Evolutionary conservation across 2,888 invertebrate genomes (phyloP).

Genomic region (Tinea trinotella): DNA sequence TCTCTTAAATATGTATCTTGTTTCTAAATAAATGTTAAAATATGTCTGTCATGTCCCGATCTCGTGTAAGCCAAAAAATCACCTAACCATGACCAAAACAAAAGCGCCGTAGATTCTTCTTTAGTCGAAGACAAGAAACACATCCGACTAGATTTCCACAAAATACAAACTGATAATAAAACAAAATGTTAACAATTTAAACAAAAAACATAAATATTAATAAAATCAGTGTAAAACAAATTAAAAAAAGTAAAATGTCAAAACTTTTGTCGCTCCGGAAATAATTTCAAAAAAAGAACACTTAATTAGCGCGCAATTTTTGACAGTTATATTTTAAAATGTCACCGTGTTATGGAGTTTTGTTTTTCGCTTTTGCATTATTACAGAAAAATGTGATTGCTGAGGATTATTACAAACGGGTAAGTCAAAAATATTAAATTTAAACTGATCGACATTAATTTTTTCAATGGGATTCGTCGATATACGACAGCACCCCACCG

Average conservation of each 20-base stretch:
- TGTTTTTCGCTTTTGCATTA: conserved; percentile 49
- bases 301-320: not conserved
- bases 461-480: too few species aligned
- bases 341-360: not conserved
- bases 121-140: conserved; percentile 63
- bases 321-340: conserved; percentile 10
- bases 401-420: conserved; percentile 60
- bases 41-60: not conserved
- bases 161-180: not conserved
- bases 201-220: not conserved
- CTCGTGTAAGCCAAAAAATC: conserved; percentile 40
- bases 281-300: not conserved
- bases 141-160: conserved; percentile 49
- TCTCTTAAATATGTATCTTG: too few species aligned
- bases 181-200: not conserved
- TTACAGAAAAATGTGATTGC: conserved; percentile 47
- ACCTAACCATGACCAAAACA: conserved; percentile 64
- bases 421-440: conserved; percentile 30
- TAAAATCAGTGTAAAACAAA: not conserved
- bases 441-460: too few species aligned
- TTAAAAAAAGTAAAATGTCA: not conserved
- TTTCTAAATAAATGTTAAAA: too few species aligned
- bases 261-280: not conserved
- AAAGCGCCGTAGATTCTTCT: conserved; percentile 60
- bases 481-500: too few species aligned